A percentile compares a stretch with the other conserved stretches of the same genome.
phyloP scores from a whole-genome alignment of 2,888 invertebrate genomes.

The Troides helena region DNA sequence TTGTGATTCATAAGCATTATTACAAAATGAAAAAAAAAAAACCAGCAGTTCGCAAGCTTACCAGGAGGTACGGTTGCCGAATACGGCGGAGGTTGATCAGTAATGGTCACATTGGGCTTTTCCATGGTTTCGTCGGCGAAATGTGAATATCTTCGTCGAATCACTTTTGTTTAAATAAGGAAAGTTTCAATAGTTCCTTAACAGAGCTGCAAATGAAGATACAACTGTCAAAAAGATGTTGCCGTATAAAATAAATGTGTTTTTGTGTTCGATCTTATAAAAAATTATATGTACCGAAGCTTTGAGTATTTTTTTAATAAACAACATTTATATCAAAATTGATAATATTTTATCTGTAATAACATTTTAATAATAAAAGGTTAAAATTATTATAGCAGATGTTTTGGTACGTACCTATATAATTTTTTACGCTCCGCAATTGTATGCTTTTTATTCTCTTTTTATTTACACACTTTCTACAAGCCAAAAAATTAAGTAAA shows the following conservation, averaged over 20 bases:
- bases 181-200: conserved; percentile 2
- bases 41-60: conserved; percentile 36
- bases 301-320: no score
- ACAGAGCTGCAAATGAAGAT: not conserved
- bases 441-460: no score
- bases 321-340: no score
- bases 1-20: conserved; percentile 51
- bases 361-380: no score
- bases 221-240: conserved; percentile 6
- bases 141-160: conserved; percentile 11
- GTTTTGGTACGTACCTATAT: no score
- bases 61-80: conserved; percentile 66
- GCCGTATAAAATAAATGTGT: not conserved
- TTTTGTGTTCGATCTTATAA: not conserved
- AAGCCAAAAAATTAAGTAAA: no score
- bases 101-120: conserved; percentile 53
- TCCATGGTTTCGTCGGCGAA: conserved; percentile 48
- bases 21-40: conserved; percentile 39
- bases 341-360: no score
- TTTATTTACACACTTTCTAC: no score
- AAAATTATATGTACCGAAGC: not conserved
- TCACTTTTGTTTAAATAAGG: conserved; percentile 9
- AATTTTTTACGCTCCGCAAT: no score
- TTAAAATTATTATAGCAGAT: no score
- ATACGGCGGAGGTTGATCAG: conserved; percentile 77